Base-by-base conservation (phyloP, 1,140 invertebrate genomes). In the Araneus ventricosus region DNA sequence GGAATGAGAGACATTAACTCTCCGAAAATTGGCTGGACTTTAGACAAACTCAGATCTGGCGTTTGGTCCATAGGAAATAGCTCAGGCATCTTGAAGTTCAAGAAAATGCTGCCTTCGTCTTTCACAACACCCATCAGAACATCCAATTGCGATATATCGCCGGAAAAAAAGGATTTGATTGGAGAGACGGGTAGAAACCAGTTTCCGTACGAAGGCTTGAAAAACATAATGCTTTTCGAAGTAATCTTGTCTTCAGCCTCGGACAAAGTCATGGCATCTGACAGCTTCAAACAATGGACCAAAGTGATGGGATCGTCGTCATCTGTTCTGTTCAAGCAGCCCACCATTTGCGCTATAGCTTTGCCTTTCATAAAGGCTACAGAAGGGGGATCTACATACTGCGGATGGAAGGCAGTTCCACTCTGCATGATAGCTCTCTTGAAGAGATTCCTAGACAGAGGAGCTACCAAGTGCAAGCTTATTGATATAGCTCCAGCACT, bases 351-450 rank as follows among this genome's bases (percentile, higher is more conserved):
- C 20, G 88, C 88, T 63, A 91, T 70, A 1, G 30, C 41, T 5
- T 27, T 67, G 2, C 34, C 37, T 82, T 93, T 93, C 1, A 90
- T 20, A 1, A 27, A 10, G n/a, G 67, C 57, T 7, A 85, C 6
- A 1, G 1, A 14, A 0, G 27, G 30, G 22, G 59, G 27, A 8
- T 84, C 88, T 4, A 39, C 24, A 7, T 41, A 27, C 3, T 20
- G 1, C 0, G 79, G 80, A 14, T 90, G 24, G 37, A 90, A 93
- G 0, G 63, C 61, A 4, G 89, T 27, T 4, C 94, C 94, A 90
- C 94, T 95, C 82, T 95, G 94, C 91, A 96, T 94, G 52, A 96
- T 96, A 24, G 95, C 96, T 87, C 95, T 82, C 57, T 94, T 45
- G 70, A 95, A 95, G 2, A 95, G 88, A 2, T 57, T 82, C 52